These are phyloP conservation scores for Microcebus ravelobensis DNA, from an alignment of 2,113 vertebrate genomes.

Conservation along the genomic window DNA sequence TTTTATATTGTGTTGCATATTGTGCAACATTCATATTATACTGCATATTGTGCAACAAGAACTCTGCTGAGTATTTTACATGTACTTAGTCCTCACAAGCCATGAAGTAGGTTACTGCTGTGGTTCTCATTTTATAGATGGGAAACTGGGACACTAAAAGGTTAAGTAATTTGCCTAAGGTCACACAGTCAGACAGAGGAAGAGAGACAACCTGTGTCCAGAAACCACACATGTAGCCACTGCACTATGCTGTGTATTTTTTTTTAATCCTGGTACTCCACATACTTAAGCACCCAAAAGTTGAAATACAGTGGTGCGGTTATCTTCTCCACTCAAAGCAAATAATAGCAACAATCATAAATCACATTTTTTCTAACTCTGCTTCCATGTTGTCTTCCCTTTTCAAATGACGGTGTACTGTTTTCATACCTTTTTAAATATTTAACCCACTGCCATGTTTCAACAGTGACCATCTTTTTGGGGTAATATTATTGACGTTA, in stretches of 20 bases:
- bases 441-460: not conserved
- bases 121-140: not conserved
- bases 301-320: not conserved
- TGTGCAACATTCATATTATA: not conserved
- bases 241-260: not conserved
- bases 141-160: not conserved
- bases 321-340: not conserved
- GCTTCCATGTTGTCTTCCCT: not conserved
- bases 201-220: not conserved
- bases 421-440: not conserved
- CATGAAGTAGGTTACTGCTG: not conserved
- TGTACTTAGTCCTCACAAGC: not conserved
- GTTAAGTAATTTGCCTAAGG: not conserved
- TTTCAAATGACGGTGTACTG: not conserved
- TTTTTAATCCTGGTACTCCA: not conserved
- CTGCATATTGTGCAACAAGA: not conserved
- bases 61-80: not conserved
- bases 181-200: not conserved
- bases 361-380: not conserved
- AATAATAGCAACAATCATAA: not conserved
- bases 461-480: not conserved
- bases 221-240: not conserved
- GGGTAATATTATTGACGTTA: not conserved
- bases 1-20: not conserved
- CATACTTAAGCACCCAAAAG: not conserved